Conservation (phyloP, 2,888 invertebrate genomes). For the Pachycephus smyrnensis region DNA sequence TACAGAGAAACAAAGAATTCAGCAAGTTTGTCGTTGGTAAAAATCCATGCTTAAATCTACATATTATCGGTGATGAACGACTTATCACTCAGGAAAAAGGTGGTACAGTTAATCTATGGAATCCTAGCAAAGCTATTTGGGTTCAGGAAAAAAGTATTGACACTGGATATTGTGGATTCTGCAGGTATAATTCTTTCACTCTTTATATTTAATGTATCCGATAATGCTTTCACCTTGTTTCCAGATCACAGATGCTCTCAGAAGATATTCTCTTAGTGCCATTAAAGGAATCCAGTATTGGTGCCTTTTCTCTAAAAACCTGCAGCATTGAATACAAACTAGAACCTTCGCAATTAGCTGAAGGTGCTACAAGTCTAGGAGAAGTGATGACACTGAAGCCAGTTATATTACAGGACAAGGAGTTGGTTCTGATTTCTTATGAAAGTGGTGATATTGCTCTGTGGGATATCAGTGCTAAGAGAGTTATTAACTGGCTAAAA, state of each 20-base stretch:
- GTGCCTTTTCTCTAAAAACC: slow-evolving; percentile 69
- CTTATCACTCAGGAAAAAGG: slow-evolving; percentile 82
- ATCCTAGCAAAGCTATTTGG: slow-evolving; percentile 71
- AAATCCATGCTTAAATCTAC: slow-evolving; percentile 74
- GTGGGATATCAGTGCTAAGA: slow-evolving; percentile 77
- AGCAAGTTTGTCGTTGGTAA: slow-evolving; percentile 76
- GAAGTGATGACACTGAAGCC: slow-evolving; percentile 76
- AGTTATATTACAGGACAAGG: slow-evolving; percentile 66
- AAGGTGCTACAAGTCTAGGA: slow-evolving; percentile 65
- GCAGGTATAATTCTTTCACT: slow-evolving; percentile 69
- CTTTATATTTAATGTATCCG: slow-evolving; percentile 16
- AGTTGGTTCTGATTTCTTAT: slow-evolving; percentile 77
- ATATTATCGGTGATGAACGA: slow-evolving; percentile 71
- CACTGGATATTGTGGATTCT: slow-evolving; percentile 78
- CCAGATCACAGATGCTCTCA: slow-evolving; percentile 66
- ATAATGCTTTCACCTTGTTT: slow-evolving; percentile 20
- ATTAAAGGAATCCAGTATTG: slow-evolving; percentile 73
- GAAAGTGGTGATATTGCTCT: slow-evolving; percentile 80
- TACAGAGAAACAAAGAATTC: slow-evolving; percentile 79
- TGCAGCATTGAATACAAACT: slow-evolving; percentile 49
- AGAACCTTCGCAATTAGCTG: slow-evolving; percentile 37
- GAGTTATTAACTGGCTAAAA: slow-evolving; percentile 71
- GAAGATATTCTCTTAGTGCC: slow-evolving; percentile 75
- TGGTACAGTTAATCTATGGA: slow-evolving; percentile 77
- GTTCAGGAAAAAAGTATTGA: slow-evolving; percentile 70